Conservation (phyloP, 2,888 invertebrate genomes). For the Pristionchus maxplancki region DNA sequence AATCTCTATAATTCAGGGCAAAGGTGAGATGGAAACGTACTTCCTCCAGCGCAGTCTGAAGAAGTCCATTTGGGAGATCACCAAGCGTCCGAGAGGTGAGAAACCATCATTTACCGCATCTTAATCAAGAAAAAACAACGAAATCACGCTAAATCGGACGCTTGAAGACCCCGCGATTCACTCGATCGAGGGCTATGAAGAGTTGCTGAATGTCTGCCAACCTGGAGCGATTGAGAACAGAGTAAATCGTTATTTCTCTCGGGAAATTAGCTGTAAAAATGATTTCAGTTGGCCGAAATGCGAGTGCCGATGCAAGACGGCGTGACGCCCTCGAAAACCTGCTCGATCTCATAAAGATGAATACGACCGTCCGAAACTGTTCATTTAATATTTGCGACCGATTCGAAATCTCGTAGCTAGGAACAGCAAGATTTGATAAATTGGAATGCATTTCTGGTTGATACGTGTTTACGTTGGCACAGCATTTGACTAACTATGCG, state of each 20-base stretch:
- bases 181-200: constrained; percentile 73
- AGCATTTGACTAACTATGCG: too few relatives aligned
- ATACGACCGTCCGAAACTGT: too few relatives aligned
- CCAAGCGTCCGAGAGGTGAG: constrained; percentile 64
- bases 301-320: neutral
- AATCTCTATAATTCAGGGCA: constrained; percentile 53
- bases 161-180: constrained; percentile 73
- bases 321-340: neutral
- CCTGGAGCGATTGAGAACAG: constrained; percentile 11
- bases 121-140: too few relatives aligned
- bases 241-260: too few relatives aligned
- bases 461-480: too few relatives aligned
- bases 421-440: too few relatives aligned
- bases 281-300: neutral
- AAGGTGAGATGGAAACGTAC: constrained; percentile 72
- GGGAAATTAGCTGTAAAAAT: too few relatives aligned
- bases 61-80: constrained; percentile 75
- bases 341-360: neutral
- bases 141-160: too few relatives aligned
- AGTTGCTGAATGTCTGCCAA: constrained; percentile 55
- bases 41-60: constrained; percentile 68
- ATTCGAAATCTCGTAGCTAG: too few relatives aligned
- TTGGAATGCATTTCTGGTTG: too few relatives aligned
- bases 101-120: too few relatives aligned
- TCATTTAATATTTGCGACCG: too few relatives aligned